phyloP scores from a whole-genome alignment of 2,113 vertebrate species.

The Rhagologus leucostigma region DNA sequence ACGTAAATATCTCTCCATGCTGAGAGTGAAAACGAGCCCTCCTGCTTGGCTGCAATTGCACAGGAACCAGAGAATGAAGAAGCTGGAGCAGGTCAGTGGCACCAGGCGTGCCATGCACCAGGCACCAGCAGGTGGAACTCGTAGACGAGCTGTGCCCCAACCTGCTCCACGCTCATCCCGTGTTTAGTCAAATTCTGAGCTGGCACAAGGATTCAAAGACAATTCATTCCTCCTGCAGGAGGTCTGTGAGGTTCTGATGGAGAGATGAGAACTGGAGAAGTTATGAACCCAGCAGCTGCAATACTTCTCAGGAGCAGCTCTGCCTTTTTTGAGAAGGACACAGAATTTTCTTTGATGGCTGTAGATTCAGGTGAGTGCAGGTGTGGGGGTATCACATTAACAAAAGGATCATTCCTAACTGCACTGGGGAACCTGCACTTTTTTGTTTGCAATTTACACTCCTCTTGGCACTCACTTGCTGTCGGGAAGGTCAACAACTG shows the following conservation, averaged over 20 bases:
- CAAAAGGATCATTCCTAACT: not conserved
- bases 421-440: not conserved
- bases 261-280: not conserved
- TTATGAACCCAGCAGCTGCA: not conserved
- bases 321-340: not conserved
- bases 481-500: slow-evolving; percentile 91
- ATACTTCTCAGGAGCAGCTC: not conserved
- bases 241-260: not conserved
- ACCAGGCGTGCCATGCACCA: rapidly evolving
- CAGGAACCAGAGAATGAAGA: not conserved
- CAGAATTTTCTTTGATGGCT: not conserved
- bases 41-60: not conserved
- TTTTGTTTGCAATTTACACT: not conserved
- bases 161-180: rapidly evolving
- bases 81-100: not conserved
- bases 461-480: slow-evolving; percentile 79
- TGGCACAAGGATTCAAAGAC: not conserved
- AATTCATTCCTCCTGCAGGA: not conserved
- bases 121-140: not conserved
- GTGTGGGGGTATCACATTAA: rapidly evolving
- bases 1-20: not conserved
- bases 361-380: not conserved
- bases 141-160: not conserved
- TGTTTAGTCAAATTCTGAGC: not conserved
- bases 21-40: not conserved